Evolutionary conservation across 92 coral and sea anemone genomes (phyloP).

Genomic region (Porites cylindrica): DNA sequence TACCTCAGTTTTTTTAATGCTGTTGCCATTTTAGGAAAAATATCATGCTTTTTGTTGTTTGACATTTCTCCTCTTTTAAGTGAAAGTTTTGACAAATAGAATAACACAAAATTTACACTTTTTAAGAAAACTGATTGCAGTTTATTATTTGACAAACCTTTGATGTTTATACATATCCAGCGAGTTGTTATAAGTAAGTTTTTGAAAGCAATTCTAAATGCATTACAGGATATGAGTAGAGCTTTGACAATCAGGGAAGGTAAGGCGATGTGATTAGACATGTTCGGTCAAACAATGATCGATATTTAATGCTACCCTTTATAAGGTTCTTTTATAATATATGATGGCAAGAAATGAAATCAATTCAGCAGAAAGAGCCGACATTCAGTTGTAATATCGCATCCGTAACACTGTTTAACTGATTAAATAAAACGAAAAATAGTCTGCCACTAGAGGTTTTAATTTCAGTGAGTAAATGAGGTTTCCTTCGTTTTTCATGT

Average conservation of each 20-base stretch:
- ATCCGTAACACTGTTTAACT: neutral
- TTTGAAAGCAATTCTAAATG: too few species aligned
- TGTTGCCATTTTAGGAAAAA: neutral
- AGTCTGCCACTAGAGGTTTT: neutral
- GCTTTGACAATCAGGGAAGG: too few species aligned
- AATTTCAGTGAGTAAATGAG: neutral
- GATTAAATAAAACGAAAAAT: neutral
- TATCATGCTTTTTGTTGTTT: neutral
- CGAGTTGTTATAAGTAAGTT: neutral
- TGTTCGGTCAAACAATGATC: too few species aligned
- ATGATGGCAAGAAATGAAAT: neutral
- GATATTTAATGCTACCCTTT: neutral
- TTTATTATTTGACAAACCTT: neutral
- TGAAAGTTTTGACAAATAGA: slow-evolving; percentile 17
- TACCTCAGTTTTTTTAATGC: neutral
- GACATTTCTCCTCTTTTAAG: slow-evolving; percentile 1
- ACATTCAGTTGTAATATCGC: neutral
- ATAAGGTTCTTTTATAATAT: neutral
- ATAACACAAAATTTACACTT: slow-evolving; percentile 8
- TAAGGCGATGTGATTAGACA: too few species aligned
- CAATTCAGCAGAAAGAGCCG: neutral
- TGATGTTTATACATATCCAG: neutral
- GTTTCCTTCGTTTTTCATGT: neutral
- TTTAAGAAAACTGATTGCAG: neutral
- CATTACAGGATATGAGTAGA: too few species aligned